These are phyloP conservation scores for Nothocercus nigrocapillus DNA, from an alignment of 2,113 vertebrate species.

Conservation along the genomic window DNA sequence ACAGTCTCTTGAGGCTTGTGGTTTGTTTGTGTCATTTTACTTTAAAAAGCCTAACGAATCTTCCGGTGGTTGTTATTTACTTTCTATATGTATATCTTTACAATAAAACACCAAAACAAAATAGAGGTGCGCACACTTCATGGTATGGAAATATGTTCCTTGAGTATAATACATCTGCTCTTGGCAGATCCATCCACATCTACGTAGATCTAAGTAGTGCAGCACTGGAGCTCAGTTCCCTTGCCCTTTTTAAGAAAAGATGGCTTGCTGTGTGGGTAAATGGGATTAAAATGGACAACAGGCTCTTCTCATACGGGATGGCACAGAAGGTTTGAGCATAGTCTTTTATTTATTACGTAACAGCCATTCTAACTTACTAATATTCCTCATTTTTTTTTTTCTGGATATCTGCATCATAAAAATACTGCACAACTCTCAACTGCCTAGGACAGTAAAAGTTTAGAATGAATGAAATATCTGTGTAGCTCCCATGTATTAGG, in stretches of 20 bases:
- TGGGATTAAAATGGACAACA: conserved; percentile 45
- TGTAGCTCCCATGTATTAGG: not conserved
- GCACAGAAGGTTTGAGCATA: conserved; percentile 26
- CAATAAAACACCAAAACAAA: not conserved
- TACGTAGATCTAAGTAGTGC: conserved; percentile 22
- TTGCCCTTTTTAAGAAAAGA: conserved; percentile 41
- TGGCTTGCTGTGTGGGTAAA: conserved; percentile 36
- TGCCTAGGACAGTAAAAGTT: not conserved
- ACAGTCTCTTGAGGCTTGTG: not conserved
- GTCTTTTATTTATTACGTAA: conserved; percentile 29
- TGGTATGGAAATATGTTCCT: not conserved
- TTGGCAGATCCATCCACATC: conserved; percentile 31
- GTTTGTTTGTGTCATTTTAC: not conserved
- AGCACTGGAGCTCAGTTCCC: conserved; percentile 7
- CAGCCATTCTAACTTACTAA: conserved; percentile 36
- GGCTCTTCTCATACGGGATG: not conserved
- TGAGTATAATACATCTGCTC: conserved; percentile 26
- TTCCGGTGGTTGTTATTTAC: not conserved
- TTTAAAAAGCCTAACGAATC: not conserved
- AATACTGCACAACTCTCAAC: not conserved
- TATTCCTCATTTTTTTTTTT: not conserved
- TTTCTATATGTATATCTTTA: not conserved
- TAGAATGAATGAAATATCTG: not conserved
- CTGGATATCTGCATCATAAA: not conserved
- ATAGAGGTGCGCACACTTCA: not conserved